These are phyloP conservation scores for Oreocharis arfaki DNA, from an alignment of 2,113 vertebrate genomes.

Conservation along the genomic window DNA sequence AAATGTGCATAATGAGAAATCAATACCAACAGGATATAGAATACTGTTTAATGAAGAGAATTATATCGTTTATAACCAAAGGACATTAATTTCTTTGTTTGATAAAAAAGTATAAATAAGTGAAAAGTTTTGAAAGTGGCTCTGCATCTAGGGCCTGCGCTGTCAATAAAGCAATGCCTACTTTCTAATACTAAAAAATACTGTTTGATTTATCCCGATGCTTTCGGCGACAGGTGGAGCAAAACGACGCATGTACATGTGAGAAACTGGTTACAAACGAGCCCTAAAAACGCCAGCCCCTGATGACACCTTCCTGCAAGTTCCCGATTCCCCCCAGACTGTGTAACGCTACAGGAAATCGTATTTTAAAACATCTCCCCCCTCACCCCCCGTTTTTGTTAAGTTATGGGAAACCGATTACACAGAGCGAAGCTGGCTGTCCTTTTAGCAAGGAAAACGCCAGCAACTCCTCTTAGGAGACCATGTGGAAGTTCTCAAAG, in stretches of 20 bases:
- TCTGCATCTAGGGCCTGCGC: no score
- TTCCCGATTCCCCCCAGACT: background rate
- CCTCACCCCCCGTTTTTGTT: accelerated
- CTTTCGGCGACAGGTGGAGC: background rate
- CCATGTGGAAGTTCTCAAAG: background rate
- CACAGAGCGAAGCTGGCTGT: background rate
- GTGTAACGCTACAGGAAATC: background rate
- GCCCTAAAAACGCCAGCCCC: background rate
- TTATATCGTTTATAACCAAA: background rate
- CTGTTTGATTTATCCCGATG: background rate
- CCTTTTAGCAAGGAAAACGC: background rate
- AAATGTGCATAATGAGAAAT: background rate
- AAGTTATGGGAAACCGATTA: background rate
- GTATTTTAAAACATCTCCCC: background rate
- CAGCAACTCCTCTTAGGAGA: background rate
- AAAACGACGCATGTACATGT: accelerated
- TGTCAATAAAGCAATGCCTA: background rate
- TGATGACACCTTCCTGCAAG: background rate
- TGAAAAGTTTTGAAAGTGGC: background rate
- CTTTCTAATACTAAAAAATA: background rate
- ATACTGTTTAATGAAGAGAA: background rate
- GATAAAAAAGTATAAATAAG: background rate
- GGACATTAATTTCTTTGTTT: background rate
- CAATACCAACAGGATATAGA: background rate
- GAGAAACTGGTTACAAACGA: background rate